Evolutionary conservation across 2,797 vertebrate genomes (phyloP).

Genomic region (Scleropages formosus): DNA sequence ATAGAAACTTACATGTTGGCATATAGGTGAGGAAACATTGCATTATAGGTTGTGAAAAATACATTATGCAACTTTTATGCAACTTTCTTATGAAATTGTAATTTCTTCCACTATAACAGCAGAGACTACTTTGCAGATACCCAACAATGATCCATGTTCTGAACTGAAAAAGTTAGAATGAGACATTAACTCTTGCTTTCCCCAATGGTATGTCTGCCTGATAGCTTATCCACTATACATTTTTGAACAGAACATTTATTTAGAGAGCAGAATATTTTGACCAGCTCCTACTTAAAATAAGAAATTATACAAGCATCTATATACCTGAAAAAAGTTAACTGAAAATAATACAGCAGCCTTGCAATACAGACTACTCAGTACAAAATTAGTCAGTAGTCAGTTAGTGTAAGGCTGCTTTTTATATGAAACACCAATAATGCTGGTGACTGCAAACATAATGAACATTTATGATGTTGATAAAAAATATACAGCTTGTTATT

Average conservation of each 20-base stretch:
- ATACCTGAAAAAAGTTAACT: conserved; percentile 40
- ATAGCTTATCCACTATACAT: conserved; percentile 59
- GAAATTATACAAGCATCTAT: conserved; percentile 52
- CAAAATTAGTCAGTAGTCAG: not conserved
- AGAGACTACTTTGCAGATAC: conserved; percentile 61
- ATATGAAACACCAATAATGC: no score
- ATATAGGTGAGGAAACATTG: no score
- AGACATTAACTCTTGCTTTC: conserved; percentile 52
- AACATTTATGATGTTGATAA: not conserved
- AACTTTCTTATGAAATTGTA: conserved; percentile 47
- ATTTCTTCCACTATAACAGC: conserved; percentile 60
- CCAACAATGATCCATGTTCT: conserved; percentile 45
- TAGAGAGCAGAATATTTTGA: conserved; percentile 51
- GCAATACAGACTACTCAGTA: conserved; percentile 20
- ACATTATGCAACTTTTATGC: no score
- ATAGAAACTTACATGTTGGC: no score
- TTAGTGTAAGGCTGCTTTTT: not conserved
- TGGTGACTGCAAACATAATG: not conserved
- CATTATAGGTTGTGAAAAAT: no score
- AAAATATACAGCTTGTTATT: not conserved
- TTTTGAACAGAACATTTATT: conserved; percentile 64
- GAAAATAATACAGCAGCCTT: conserved; percentile 26
- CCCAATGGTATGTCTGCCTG: conserved; percentile 40
- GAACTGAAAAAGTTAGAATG: conserved; percentile 59
- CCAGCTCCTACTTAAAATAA: conserved; percentile 48